Evolutionary conservation across 2,113 vertebrate genomes (phyloP).

Genomic region (Suncus etruscus): DNA sequence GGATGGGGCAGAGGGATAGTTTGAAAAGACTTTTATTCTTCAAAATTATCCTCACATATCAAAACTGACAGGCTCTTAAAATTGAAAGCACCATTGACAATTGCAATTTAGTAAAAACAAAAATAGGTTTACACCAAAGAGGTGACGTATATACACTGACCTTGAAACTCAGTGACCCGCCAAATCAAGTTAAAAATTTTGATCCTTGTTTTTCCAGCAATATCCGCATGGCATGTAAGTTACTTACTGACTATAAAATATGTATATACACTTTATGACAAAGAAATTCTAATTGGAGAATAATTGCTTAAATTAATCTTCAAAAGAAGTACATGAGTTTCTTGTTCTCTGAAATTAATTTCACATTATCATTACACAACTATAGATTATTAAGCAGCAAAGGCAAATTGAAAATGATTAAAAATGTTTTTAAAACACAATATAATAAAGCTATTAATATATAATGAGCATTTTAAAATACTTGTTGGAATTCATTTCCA

Average conservation of each 20-base stretch:
- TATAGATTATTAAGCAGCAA: conserved; percentile 41
- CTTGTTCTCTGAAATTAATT: conserved; percentile 51
- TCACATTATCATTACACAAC: conserved; percentile 54
- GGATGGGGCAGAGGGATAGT: conserved; percentile 33
- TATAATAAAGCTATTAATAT: background rate
- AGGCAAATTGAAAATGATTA: conserved; percentile 16
- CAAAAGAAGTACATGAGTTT: conserved; percentile 43
- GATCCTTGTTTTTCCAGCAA: conserved; percentile 69
- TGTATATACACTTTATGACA: conserved; percentile 50
- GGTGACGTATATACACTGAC: conserved; percentile 77
- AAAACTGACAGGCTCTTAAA: conserved; percentile 78
- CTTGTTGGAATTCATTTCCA: conserved; percentile 7
- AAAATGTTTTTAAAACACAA: background rate
- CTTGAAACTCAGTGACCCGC: conserved; percentile 69
- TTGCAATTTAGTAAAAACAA: conserved; percentile 77
- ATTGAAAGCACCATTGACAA: conserved; percentile 76
- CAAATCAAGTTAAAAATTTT: conserved; percentile 68
- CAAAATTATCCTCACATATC: conserved; percentile 80
- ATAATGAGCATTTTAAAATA: conserved; percentile 33
- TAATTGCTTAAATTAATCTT: conserved; percentile 59
- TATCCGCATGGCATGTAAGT: conserved; percentile 63
- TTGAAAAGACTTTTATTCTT: conserved; percentile 71
- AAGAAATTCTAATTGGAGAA: conserved; percentile 52
- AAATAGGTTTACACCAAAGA: conserved; percentile 70
- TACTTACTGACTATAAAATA: conserved; percentile 69